Base-by-base conservation (phyloP, 2,888 invertebrate genomes). In the Lochmaea crataegi region DNA sequence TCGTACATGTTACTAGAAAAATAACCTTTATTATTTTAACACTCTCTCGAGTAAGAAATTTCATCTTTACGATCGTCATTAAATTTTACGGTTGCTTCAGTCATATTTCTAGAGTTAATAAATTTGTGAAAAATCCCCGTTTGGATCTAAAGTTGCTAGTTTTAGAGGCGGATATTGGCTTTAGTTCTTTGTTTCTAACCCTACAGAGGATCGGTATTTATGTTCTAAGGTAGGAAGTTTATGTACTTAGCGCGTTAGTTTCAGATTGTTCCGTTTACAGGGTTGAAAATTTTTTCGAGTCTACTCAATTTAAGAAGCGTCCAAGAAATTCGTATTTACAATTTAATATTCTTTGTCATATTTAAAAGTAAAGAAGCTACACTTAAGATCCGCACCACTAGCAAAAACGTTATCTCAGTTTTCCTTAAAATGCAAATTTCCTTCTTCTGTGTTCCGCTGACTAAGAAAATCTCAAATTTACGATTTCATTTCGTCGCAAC, bases 21-120 rank as follows among this genome's bases (percentile, higher is more conserved):
- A 77, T 75, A 77, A 80, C 75, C 78, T 80, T 80, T 80, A 82
- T 80, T 79, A 79, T 80, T 80, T 81, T 80, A 80, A 79, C 79
- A 76, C 80, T 71, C 78, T 76, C 74, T 70, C 65, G 79, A 76
- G 80, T 77, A 75, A 72, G 76, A 77, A 78, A 63, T 79, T 76
- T 75, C 77, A 75, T 65, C 80, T 81, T 82, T 81, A 81, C 75
- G 75, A 75, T 78, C 74, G 78, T 77, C 82, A 81, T 82, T 82
- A 80, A 80, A 79, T 81, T 82, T 78, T 77, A 80, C 70, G 65
- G 60, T 73, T 68, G 63, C 71, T 75, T 70, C 74, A 74, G 70
- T 76, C 72, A 78, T 76, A 75, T 76, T 76, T 75, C 48, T 67
- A 64, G 22, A 65, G 67, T 68, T 72, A 73, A 77, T 77, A 77